Evolutionary conservation across 2,113 vertebrate genomes (phyloP), one percentile per base, ranked within the genome.

Genomic region (Chrysochloris asiatica): DNA sequence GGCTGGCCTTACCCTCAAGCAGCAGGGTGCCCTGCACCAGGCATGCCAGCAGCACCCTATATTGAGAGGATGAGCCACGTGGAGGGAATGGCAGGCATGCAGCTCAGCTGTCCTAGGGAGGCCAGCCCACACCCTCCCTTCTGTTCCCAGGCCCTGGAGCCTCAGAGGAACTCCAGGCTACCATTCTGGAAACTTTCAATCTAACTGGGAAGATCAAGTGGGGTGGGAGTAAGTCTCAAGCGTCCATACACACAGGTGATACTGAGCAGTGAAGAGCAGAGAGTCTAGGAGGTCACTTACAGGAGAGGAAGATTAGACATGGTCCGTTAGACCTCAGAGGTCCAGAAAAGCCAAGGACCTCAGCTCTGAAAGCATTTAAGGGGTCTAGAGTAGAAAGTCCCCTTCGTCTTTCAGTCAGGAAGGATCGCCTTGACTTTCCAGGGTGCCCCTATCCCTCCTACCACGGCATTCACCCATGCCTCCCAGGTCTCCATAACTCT

Each of bases 81-180:
- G 36, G 36, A 9, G 82, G 79, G 95, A 95, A 97, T 94, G 95
- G 90, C 83, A 89, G 83, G 92, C 93, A 95, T 91, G 92, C 22
- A n/a, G 41, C 56, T 76, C 93, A 95, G 96, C 93, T 95, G 91
- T 92, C 79, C 1, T 33, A 0, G 43, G 1, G 6, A 83, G 54
- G 36, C 24, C 71, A n/a, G 28, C 47, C 47, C 36, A 4, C 28
- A 45, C 9, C 38, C 81, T 24, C 30, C 4, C 43, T 72, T 33
- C 36, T 28, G 30, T 2, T 12, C 28, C 14, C 28, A 30, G 61
- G 69, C 45, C 26, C 76, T 6, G 0, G 22, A 4, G n/a, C n/a
- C 10, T 69, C 59, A 50, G n/a, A 61, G 10, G 54, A 13, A 26
- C 26, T 7, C 26, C 4, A 8, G 16, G n/a, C 26, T 54, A 16